These are phyloP conservation scores for Papilio machaon DNA, from an alignment of 1,140 invertebrate genomes.

Conservation along the genomic window DNA sequence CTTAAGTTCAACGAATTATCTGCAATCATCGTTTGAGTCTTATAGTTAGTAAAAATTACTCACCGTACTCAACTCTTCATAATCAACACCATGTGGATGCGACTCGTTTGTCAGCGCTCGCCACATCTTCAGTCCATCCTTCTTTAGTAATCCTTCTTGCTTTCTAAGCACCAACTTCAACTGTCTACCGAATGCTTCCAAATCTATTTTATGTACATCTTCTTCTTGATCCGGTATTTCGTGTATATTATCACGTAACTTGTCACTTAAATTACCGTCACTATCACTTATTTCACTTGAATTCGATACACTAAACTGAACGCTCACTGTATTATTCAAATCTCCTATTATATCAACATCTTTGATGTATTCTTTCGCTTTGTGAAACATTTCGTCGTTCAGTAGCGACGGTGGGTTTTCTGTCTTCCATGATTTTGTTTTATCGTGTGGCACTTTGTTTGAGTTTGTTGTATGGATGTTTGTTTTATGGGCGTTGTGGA, in stretches of 20 bases:
- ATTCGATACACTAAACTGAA: conserved; percentile 63
- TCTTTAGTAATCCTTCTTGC: conserved; percentile 88
- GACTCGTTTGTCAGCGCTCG: conserved; percentile 86
- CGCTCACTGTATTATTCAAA: conserved; percentile 72
- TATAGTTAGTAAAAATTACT: conserved; percentile 56
- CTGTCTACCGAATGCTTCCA: conserved; percentile 89
- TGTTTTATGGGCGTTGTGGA: conserved; percentile 60
- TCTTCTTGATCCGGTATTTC: conserved; percentile 78
- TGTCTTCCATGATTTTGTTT: conserved; percentile 62
- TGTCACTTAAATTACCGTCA: conserved; percentile 59
- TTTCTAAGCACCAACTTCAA: conserved; percentile 88
- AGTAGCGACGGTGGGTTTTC: conserved; percentile 65
- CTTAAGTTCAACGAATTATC: not conserved
- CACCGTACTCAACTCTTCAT: conserved; percentile 88
- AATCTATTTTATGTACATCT: conserved; percentile 85
- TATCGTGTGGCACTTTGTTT: conserved; percentile 74
- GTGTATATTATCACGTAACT: conserved; percentile 73
- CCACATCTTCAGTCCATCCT: conserved; percentile 89
- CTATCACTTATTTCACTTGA: conserved; percentile 72
- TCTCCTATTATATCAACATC: conserved; percentile 75
- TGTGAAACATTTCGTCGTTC: conserved; percentile 75
- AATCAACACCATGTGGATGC: conserved; percentile 87
- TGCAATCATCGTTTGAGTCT: not conserved
- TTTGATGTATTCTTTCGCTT: conserved; percentile 69
- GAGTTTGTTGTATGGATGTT: conserved; percentile 53